Percentiles rank a stretch among this genome's conserved stretches.
Evolutionary conservation across 1,140 invertebrate genomes (phyloP).

Genomic region (Argopecten irradians): DNA sequence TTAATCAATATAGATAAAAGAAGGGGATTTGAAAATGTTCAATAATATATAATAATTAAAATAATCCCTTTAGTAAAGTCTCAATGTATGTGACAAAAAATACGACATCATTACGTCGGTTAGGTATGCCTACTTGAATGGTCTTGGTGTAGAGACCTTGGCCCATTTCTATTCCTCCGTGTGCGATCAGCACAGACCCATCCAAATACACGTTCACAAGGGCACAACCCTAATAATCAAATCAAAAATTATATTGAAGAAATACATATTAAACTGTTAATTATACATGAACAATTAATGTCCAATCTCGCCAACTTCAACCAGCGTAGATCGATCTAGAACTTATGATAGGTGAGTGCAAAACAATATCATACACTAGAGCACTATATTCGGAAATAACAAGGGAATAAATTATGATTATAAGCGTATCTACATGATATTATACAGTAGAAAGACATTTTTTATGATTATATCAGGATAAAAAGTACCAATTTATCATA

Average conservation of each 20-base stretch:
- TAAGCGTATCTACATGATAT: too few species aligned
- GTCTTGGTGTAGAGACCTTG: constrained; percentile 97
- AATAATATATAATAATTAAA: background rate
- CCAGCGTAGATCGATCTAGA: too few species aligned
- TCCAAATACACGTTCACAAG: constrained; percentile 91
- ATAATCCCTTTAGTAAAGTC: background rate
- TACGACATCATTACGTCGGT: constrained; percentile 6
- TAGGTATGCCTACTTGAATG: constrained; percentile 82
- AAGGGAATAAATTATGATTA: too few species aligned
- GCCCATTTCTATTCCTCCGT: constrained; percentile 96
- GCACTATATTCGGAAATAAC: too few species aligned
- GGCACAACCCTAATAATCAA: constrained; percentile 92
- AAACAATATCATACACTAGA: too few species aligned
- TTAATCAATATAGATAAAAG: too few species aligned
- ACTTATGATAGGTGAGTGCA: too few species aligned
- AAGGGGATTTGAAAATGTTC: background rate
- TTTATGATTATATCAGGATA: too few species aligned
- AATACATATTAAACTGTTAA: constrained; percentile 90
- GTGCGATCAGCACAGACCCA: constrained; percentile 92
- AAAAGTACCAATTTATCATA: too few species aligned
- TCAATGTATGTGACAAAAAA: background rate
- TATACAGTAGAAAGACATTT: too few species aligned
- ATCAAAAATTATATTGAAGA: constrained; percentile 82
- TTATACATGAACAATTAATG: too few species aligned
- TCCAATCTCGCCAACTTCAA: too few species aligned